Evolutionary conservation across 2,797 vertebrate species (phyloP).

Genomic region (Zonotrichia albicollis): DNA sequence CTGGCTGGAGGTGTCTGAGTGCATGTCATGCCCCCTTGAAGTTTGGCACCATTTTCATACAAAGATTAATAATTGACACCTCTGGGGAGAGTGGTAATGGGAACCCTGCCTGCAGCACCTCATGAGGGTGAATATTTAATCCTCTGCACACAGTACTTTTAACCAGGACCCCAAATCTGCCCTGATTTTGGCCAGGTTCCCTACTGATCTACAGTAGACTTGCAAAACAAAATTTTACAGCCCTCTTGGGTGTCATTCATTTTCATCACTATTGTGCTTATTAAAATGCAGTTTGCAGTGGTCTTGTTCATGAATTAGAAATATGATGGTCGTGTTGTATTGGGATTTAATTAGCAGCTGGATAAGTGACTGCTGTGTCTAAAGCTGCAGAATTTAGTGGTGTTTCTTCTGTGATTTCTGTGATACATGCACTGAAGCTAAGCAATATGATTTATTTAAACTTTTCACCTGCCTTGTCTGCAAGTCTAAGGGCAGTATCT

Average conservation of each 20-base stretch:
- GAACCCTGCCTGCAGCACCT: not conserved
- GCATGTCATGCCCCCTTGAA: not conserved
- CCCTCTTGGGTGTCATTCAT: slow-evolving; percentile 4
- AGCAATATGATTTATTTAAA: slow-evolving; percentile 33
- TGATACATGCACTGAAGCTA: not conserved
- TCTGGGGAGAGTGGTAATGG: not conserved
- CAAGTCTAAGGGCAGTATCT: slow-evolving; percentile 37
- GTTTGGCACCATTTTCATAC: not conserved
- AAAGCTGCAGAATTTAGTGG: slow-evolving; percentile 3
- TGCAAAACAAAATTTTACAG: not conserved
- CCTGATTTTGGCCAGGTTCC: not conserved
- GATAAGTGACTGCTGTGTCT: slow-evolving; percentile 6
- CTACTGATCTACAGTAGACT: not conserved
- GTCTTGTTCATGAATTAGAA: slow-evolving; percentile 50
- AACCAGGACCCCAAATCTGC: not conserved
- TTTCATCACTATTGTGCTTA: slow-evolving; percentile 37
- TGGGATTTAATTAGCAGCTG: slow-evolving; percentile 62
- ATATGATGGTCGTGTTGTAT: not conserved
- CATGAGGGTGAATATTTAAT: not conserved
- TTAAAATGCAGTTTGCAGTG: slow-evolving; percentile 62
- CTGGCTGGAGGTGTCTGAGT: not conserved
- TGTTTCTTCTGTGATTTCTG: slow-evolving; percentile 9
- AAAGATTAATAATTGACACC: not conserved
- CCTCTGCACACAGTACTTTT: not conserved
- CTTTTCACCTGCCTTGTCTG: slow-evolving; percentile 1